Evolutionary conservation across 2,888 invertebrate genomes (phyloP), one percentile per base, ranked within the genome.

Genomic region (Thera britannica): DNA sequence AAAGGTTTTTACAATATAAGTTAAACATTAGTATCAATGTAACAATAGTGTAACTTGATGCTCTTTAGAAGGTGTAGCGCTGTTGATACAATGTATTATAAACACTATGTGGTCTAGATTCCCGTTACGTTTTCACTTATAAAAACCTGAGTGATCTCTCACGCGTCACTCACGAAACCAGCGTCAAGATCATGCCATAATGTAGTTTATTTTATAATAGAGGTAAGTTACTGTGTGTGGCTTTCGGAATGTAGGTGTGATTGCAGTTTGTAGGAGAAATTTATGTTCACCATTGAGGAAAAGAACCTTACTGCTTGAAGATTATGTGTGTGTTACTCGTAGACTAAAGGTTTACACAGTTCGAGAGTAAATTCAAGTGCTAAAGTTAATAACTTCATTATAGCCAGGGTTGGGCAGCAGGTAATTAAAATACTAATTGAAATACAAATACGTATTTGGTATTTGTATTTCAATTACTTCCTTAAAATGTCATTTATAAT

Each of bases 141-240:
- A 67, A 75, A 77, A 73, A 71, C 62, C 12, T 6, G 23, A 65
- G 59, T 73, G 67, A 68, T 70, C 70, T 76, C 68, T 68, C 61
- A 58, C 65, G 71, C 75, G 72, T 70, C 67, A 74, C 71, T 68
- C 77, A 77, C 78, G 75, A 75, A 77, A 77, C 71, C 52, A 64
- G 54, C 46, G 55, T 65, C 58, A 65, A 66, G 65, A 70, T 72
- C 73, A 74, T 65, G 58, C 55, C 59, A 58, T 52, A 62, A 69
- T 35, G 72, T 66, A 61, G 70, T 73, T 59, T 67, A 46, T 57
- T 56, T 65, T 56, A 65, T 69, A 63, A 63, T 52, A 66, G 55
- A 59, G 38, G 58, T 44, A 52, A 57, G 11, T 52, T 60, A 48
- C 44, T 49, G 59, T 60, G 65, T 62, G 65, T 69, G 62, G 44